Base-by-base conservation (phyloP, 23 tunicate genomes). In the Clavelina lepadiformis region DNA sequence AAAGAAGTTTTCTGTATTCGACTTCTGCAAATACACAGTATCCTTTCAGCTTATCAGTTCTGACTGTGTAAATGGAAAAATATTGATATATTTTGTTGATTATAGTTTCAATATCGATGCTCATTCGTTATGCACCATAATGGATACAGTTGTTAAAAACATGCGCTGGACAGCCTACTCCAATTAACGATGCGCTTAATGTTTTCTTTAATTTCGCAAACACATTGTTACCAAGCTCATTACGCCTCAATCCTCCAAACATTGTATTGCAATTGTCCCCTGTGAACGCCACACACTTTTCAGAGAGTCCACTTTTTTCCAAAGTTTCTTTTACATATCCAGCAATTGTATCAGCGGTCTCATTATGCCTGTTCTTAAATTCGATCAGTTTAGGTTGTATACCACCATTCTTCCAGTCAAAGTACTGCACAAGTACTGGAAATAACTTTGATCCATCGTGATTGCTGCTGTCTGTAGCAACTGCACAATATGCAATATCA, bases 341-440 rank as follows among this genome's bases (percentile, higher is more conserved):
- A 61, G 67, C 67, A 61, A 30, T 61, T 61, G 45, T 61, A 61
- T 61, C 67, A 61, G 67, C 50, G 22, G 61, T 56, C 26, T 56
- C 61, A 24, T 56, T 0, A 56, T 15, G 26, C 61, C 22, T 56
- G 23, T 61, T 61, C n/a, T 0, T 61, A 61, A 61, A 61, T 61
- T 61, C 67, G 44, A 61, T 61, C 45, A 61, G 15, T 61, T 61
- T 61, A 0, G 49, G 31, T 46, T 61, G 49, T 29, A 61, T 0
- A 33, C 49, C 49, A 29, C 45, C 67, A 25, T 61, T 61, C 49
- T 61, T 61, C 67, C 67, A 25, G 67, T 61, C 49, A 61, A 61
- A 27, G 31, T 56, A 56, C 26, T 56, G 61, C 67, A 61, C 50
- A 61, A 61, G 67, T 1, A 61, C 67, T 61, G 49, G 49, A 61